Percentiles rank a stretch among this genome's conserved stretches.
phyloP scores from a whole-genome alignment of 2,113 vertebrate genomes.

The Oreochromis spilurus region DNA sequence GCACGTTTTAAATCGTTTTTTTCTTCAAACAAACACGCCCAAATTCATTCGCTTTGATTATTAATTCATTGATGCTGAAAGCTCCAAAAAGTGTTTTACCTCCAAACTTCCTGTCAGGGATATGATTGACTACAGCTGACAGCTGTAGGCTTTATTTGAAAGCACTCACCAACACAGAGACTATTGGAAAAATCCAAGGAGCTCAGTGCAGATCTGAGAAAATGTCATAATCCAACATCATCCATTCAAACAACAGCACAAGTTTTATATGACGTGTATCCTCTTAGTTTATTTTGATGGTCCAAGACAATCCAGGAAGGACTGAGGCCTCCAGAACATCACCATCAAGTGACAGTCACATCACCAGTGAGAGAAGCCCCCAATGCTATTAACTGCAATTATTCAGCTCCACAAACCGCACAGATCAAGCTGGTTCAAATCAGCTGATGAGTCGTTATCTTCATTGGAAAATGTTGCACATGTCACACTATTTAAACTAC shows the following conservation, averaged over 20 bases:
- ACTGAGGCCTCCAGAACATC: background rate
- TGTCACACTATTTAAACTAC: background rate
- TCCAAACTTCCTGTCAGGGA: background rate
- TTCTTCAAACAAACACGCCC: background rate
- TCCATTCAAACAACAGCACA: rapidly evolving
- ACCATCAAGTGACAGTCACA: background rate
- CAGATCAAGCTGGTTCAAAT: background rate
- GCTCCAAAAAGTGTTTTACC: background rate
- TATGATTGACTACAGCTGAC: background rate
- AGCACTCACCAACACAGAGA: background rate
- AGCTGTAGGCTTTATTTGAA: background rate
- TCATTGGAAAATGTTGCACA: background rate
- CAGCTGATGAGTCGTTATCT: background rate
- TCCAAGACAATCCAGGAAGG: background rate
- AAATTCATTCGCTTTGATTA: background rate
- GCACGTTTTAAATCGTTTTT: background rate
- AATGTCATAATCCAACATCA: background rate
- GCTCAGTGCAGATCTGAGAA: background rate
- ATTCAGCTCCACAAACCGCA: background rate
- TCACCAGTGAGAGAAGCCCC: background rate
- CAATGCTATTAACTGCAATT: background rate
- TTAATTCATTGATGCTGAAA: background rate
- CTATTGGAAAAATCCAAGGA: background rate
- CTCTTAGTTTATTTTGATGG: background rate
- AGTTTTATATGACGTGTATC: background rate